Evolutionary conservation across 2,888 invertebrate genomes (phyloP).

Genomic region (Resseliella maxima): DNA sequence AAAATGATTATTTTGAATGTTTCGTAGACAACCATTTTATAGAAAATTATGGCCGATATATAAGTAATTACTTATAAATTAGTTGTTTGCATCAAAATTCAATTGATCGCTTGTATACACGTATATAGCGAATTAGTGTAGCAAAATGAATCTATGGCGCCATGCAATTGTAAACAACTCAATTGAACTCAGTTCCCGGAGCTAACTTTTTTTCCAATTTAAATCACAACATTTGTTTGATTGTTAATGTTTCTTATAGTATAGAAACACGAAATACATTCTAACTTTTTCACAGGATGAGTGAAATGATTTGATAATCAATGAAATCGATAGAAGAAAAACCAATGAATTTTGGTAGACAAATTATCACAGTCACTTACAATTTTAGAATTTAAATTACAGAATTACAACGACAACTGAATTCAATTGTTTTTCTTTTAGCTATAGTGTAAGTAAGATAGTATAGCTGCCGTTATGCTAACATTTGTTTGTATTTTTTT

Average conservation of each 20-base stretch:
- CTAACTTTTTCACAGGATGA: too few relatives aligned
- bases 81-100: too few relatives aligned
- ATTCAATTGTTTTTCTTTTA: background rate
- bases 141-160: background rate
- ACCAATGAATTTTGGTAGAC: background rate
- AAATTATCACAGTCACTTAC: background rate
- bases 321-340: background rate
- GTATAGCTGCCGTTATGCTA: background rate
- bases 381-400: background rate
- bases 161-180: constrained; percentile 23
- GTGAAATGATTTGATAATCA: too few relatives aligned
- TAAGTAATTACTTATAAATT: too few relatives aligned
- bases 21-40: constrained; percentile 13
- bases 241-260: background rate
- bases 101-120: too few relatives aligned
- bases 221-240: background rate
- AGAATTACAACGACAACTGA: background rate
- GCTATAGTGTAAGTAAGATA: background rate
- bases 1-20: background rate
- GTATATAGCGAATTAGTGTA: background rate
- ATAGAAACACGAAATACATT: too few relatives aligned
- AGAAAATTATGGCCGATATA: too few relatives aligned
- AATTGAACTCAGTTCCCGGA: background rate
- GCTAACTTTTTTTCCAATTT: constrained; percentile 8
- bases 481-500: background rate